These are phyloP conservation scores for cat (Felis catus) DNA, from an alignment of 2,113 vertebrate species.

Conservation along the genomic window DNA sequence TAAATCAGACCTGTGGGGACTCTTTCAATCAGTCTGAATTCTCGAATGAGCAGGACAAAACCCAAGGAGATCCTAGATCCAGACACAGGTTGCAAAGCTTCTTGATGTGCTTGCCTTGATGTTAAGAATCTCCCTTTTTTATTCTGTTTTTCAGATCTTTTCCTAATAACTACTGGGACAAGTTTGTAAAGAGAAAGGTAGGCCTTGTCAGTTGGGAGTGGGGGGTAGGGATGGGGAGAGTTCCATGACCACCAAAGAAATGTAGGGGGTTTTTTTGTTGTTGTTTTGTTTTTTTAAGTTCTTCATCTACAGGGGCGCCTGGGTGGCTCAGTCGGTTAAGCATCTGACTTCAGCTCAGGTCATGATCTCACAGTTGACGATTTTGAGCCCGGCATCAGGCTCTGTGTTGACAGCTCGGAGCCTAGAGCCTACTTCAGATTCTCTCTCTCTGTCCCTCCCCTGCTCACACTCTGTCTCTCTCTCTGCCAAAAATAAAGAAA, in stretches of 20 bases:
- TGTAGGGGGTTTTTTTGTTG: fast-evolving
- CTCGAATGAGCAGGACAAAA: constrained; percentile 31
- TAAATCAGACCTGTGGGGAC: background rate
- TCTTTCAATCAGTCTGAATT: background rate
- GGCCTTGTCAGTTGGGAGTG: background rate
- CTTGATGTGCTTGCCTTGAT: constrained; percentile 52
- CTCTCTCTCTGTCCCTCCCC: too few relatives aligned
- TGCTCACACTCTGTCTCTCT: too few relatives aligned
- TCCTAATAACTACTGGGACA: constrained; percentile 99
- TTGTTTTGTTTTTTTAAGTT: background rate
- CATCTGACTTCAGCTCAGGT: too few relatives aligned
- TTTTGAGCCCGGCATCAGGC: too few relatives aligned
- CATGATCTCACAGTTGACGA: too few relatives aligned
- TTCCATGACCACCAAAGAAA: background rate
- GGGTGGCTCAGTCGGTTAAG: too few relatives aligned
- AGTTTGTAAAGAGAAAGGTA: constrained; percentile 98
- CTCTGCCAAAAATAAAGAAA: too few relatives aligned
- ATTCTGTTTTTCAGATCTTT: constrained; percentile 90
- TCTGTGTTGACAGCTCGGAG: too few relatives aligned
- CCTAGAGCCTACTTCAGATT: too few relatives aligned
- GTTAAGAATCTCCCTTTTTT: constrained; percentile 22
- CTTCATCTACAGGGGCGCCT: too few relatives aligned
- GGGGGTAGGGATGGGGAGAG: too few relatives aligned
- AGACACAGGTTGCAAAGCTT: background rate
- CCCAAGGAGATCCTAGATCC: background rate